Evolutionary conservation across 1,140 invertebrate genomes (phyloP).

Genomic region (Conus betulinus): DNA sequence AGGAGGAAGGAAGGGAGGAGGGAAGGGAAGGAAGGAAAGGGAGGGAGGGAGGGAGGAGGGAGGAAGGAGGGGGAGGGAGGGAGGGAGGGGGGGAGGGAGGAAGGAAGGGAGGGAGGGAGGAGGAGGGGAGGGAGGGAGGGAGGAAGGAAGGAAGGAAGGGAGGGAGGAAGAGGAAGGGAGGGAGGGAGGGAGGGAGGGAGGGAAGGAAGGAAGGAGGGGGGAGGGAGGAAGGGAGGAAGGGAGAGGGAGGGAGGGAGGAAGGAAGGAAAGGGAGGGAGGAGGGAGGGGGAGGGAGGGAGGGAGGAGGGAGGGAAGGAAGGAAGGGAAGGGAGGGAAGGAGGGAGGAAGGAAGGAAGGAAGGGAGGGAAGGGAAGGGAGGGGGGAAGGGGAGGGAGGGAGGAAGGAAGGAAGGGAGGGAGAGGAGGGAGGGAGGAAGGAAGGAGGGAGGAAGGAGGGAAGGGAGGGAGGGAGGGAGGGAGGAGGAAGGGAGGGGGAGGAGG

Average conservation of each 20-base stretch:
- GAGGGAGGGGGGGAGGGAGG: too few relatives aligned
- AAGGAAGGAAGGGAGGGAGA: not conserved
- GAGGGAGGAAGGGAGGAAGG: too few relatives aligned
- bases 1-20: too few relatives aligned
- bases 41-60: too few relatives aligned
- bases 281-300: not conserved
- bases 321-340: not conserved
- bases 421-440: not conserved
- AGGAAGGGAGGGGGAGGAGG: not conserved
- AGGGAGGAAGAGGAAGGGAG: not conserved
- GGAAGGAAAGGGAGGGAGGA: not conserved
- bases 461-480: not conserved
- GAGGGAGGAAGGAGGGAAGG: not conserved
- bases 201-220: not conserved
- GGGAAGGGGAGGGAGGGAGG: too few relatives aligned
- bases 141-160: not conserved
- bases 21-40: too few relatives aligned
- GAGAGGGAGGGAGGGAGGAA: not conserved
- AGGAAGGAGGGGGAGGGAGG: too few relatives aligned
- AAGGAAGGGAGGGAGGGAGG: not conserved
- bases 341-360: not conserved
- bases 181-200: not conserved
- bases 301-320: not conserved
- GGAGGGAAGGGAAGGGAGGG: not conserved
- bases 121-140: not conserved